phyloP scores from a whole-genome alignment of 2,888 invertebrate species.

The Eurois occulta region DNA sequence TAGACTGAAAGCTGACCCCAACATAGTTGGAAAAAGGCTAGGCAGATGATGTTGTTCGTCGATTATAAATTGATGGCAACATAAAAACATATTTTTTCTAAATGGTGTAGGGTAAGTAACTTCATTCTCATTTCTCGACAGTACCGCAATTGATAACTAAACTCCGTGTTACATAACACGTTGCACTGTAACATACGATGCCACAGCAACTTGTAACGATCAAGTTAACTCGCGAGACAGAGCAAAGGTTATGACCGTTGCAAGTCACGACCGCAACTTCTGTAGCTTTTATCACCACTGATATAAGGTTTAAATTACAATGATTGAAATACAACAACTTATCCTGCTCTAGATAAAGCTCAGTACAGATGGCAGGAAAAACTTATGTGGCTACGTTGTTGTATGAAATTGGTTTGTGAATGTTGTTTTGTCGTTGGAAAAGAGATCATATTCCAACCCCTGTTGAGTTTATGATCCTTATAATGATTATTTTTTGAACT shows the following conservation, averaged over 20 bases:
- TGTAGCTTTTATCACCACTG: constrained; percentile 16
- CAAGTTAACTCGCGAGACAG: constrained; percentile 40
- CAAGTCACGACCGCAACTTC: neutral
- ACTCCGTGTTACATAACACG: constrained; percentile 39
- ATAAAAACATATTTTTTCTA: neutral
- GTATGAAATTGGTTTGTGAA: constrained; percentile 23
- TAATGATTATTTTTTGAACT: too few species aligned
- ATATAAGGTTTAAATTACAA: constrained; percentile 15
- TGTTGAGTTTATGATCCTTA: neutral
- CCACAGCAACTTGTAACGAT: constrained; percentile 41
- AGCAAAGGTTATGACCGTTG: constrained; percentile 12
- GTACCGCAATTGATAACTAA: constrained; percentile 35
- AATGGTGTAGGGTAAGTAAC: neutral
- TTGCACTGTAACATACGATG: constrained; percentile 37
- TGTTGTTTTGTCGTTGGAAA: constrained; percentile 1
- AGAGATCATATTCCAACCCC: neutral
- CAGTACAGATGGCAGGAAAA: constrained; percentile 22
- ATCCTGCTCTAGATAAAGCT: constrained; percentile 1
- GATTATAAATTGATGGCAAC: neutral
- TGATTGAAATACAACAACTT: constrained; percentile 11
- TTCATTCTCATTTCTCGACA: neutral
- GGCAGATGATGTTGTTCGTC: too few species aligned
- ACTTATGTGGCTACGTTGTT: constrained; percentile 9
- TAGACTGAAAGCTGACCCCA: too few species aligned
- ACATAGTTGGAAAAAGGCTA: too few species aligned